A percentile compares a stretch with the other conserved stretches of the same genome.
Evolutionary conservation across 2,888 invertebrate genomes (phyloP).

Genomic region (Erebia ligea): DNA sequence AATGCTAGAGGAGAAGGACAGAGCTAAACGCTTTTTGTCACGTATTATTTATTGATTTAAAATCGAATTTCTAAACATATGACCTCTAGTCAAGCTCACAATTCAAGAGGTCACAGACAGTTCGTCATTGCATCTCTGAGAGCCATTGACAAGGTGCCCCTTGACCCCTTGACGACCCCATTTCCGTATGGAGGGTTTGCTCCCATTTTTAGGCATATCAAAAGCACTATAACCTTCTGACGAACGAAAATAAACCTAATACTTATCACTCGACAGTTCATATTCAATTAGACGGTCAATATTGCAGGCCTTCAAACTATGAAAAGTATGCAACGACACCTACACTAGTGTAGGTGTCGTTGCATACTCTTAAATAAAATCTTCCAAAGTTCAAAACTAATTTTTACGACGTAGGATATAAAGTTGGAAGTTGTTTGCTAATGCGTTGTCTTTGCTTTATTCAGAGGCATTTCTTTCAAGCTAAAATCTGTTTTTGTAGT

Average conservation of each 20-base stretch:
- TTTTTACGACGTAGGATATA: not conserved
- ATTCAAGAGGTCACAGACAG: constrained; percentile 16
- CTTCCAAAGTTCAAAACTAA: not conserved
- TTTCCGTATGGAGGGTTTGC: constrained; percentile 27
- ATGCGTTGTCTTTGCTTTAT: not conserved
- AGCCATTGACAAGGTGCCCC: constrained; percentile 3
- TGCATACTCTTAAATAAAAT: no score
- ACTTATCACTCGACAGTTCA: not conserved
- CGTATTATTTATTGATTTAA: no score
- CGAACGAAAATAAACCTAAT: constrained; percentile 4
- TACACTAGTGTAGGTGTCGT: no score
- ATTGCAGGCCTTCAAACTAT: constrained; percentile 10
- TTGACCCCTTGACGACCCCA: constrained; percentile 26
- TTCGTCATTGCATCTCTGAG: not conserved
- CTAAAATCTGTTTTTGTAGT: constrained; percentile 15
- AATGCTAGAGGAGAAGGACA: no score
- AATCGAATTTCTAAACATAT: no score
- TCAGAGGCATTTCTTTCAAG: constrained; percentile 17
- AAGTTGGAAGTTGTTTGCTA: constrained; percentile 1
- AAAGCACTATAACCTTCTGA: constrained; percentile 10
- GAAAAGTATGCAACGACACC: constrained; percentile 20
- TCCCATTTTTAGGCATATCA: constrained; percentile 28
- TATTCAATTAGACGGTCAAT: not conserved
- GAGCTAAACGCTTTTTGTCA: no score
- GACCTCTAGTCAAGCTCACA: constrained; percentile 13